Base-by-base conservation (phyloP, 2,888 invertebrate species). In the Phasia obesa region DNA sequence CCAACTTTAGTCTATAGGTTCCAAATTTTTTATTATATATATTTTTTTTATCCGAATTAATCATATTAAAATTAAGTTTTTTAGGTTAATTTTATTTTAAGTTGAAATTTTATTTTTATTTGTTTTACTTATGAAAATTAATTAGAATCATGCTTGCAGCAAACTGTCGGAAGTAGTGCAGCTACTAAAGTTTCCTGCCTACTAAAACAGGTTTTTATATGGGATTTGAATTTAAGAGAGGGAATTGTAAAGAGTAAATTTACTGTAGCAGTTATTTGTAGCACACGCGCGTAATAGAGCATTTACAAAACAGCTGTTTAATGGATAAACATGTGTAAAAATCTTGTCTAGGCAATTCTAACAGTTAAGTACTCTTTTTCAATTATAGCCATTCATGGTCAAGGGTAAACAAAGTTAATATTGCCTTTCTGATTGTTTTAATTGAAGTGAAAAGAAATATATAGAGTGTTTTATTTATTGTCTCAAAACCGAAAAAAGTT, bases 101-200 rank as follows among this genome's bases (percentile, higher is more conserved):
- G n/a, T 35, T 67, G 17, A 17, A 38, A 53, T 1, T 44, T 69
- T 55, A 4, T 21, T 21, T 31, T 35, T 35, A 23, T 4, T 53
- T 25, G 15, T 42, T 15, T 53, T 3, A 5, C 38, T 0, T 42
- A 4, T 42, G 0, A n/a, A 23, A 51, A 44, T 0, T 38, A 55
- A 15, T 42, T 19, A 27, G 44, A 19, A 44, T 27, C n/a, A 42
- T 17, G 1, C 4, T 53, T 25, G 42, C 42, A 25, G 17, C 9
- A 19, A 47, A 35, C n/a, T 25, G 59, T 6, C 71, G 60, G 60
- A 60, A 49, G 60, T 60, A 51, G 23, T 38, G 27, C 38, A 15
- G 60, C 60, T 38, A 71, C 71, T 71, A 42, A 71, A 49, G 49
- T 71, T 49, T 59, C 71, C 38, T 60, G 49, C 49, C 51, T 51